Conservation (phyloP, 2,797 vertebrate genomes). For the Diplodus sargus region DNA sequence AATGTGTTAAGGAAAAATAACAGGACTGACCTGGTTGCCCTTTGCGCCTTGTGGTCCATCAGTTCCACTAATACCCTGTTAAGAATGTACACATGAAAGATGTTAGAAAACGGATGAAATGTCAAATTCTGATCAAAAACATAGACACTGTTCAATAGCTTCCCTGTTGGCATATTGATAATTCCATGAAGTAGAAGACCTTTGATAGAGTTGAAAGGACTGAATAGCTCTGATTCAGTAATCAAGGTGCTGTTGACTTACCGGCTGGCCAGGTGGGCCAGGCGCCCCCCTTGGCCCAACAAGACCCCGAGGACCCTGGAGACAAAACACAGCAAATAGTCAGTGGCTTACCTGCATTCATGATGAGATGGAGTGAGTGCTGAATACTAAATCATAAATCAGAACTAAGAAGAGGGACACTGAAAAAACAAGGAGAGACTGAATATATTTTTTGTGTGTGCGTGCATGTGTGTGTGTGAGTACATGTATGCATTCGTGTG, state of each 20-base stretch:
- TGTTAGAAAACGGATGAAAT: conserved; percentile 26
- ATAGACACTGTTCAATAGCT: conserved; percentile 11
- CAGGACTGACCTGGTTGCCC: conserved; percentile 88
- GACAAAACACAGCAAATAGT: conserved; percentile 72
- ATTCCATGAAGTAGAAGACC: conserved; percentile 23
- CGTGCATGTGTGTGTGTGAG: conserved; percentile 3
- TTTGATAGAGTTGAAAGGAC: conserved; percentile 44
- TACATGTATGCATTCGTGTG: conserved; percentile 10
- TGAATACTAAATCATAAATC: conserved; percentile 73
- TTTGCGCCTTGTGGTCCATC: conserved; percentile 90
- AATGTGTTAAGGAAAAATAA: not conserved
- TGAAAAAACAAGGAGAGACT: conserved; percentile 24
- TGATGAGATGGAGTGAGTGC: conserved; percentile 49
- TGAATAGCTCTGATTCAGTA: conserved; percentile 58
- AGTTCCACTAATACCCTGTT: conserved; percentile 87
- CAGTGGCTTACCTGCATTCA: conserved; percentile 61
- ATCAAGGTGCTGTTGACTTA: conserved; percentile 76
- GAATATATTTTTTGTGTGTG: conserved; percentile 40
- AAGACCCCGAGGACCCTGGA: conserved; percentile 90
- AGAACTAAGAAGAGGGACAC: conserved; percentile 34
- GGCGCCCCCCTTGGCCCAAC: conserved; percentile 88
- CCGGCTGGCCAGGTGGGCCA: conserved; percentile 87
- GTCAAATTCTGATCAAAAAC: not conserved
- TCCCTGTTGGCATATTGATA: conserved; percentile 32
- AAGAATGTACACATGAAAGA: conserved; percentile 30